Evolutionary conservation across 2,888 invertebrate genomes (phyloP), one percentile per base, ranked within the genome.

Genomic region (Amphipyra tragopoginis): DNA sequence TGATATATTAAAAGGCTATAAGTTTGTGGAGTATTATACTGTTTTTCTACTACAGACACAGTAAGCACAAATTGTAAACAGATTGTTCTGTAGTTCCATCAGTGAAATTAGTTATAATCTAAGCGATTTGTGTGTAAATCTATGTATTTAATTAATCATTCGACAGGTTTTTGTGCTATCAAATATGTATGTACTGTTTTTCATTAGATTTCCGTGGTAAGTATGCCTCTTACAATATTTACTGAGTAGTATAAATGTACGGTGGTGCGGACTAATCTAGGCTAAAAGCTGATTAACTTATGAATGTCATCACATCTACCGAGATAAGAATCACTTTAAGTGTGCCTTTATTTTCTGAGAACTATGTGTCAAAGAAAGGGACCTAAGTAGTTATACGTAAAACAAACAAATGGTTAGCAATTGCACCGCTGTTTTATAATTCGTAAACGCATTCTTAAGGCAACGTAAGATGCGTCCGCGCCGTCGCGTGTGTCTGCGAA

Each of bases 1-100:
- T 93, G 92, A 93, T 93, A 92, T 90, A 79, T 86, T 86, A 84
- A 79, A 88, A 86, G 89, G 88, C 86, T 90, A 89, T 87, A 88
- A 86, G 83, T 87, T 88, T 85, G 86, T 88, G 86, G 81, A 81
- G 79, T 82, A 79, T 83, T 76, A 77, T 59, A 48, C 77, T 81
- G 79, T 80, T 81, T 80, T 79, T 71, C 82, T 82, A 80, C 72
- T 81, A 80, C 73, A 77, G 68, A 69, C 77, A 76, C 72, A 69
- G 64, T 76, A 66, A 70, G 76, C 72, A 77, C 77, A 78, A 78
- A 79, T 72, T 55, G 48, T 67, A 56, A 65, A 57, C 69, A 39
- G 43, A 42, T 48, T 52, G 54, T 58, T 58, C 59, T 57, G 39
- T 57, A 48, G 45, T 61, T 62, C 61, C 64, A 39, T 65, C 59